Evolutionary conservation across 2,797 vertebrate genomes (phyloP), one percentile per base, ranked within the genome.

Genomic region (Caiman crocodilus): DNA sequence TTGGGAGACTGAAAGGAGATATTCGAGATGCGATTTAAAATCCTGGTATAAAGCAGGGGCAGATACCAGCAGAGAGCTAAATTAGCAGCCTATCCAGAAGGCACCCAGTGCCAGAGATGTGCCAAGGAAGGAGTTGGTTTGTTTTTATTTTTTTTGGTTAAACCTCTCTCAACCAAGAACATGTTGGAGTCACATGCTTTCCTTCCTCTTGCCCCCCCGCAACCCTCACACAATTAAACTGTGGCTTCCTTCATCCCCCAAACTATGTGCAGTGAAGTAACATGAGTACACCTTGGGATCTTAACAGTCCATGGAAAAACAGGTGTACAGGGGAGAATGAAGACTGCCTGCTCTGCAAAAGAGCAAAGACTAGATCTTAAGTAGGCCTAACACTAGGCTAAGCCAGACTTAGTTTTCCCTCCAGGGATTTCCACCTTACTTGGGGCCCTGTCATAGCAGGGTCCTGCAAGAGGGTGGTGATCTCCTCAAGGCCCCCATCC

Each of bases 311-410:
- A 50, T 18, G 6, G 63, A 76, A 75, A 75, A 6, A 20, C 59
- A 87, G 76, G 50, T 30, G 32, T 28, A 57, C 17, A 25, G 11
- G 42, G 12, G 21, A 76, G 65, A 26, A 79, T 82, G 60, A 79
- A 86, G 28, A 35, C 26, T 67, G 61, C 56, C 16, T 9, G 32
- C 2, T 21, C 12, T 0, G 0, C 61, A 32, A 28, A 77, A 67
- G 28, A 57, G 5, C n/a, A 50, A 21, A 67, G 60, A 15, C 30
- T 30, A 84, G 21, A 30, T 17, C 26, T 2, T 67, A 57, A 7
- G 83, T 50, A 77, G 23, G 21, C 25, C 17, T 32, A 23, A n/a
- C 10, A 14, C 0, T 0, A 59, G 32, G 80, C 20, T 23, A 42
- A n/a, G 9, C 42, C 10, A 50, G 42, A 10, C 42, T 50, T 50